These are phyloP conservation scores for Pseudachorutes palmiensis DNA, from an alignment of 1,140 invertebrate species.

Conservation along the genomic window DNA sequence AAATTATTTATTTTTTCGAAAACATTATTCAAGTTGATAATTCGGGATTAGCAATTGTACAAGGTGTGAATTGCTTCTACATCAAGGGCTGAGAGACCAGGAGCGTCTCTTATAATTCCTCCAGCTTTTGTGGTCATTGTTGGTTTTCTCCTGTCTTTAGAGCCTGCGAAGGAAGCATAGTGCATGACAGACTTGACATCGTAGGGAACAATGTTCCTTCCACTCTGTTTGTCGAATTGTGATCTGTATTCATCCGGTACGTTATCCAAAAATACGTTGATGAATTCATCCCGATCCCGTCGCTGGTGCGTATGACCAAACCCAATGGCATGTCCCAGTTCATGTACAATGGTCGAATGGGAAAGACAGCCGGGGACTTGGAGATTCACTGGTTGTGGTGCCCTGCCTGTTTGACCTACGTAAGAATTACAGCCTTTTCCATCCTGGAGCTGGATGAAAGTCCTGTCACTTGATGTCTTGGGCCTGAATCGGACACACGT, in stretches of 20 bases:
- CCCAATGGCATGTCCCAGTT: conserved; percentile 44
- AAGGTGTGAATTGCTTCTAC: background rate
- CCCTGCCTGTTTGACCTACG: no score
- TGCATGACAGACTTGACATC: background rate
- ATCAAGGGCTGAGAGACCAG: background rate
- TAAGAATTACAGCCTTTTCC: no score
- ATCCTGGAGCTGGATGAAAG: no score
- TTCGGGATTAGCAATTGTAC: background rate
- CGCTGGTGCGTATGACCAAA: conserved; percentile 46
- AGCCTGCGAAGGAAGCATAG: background rate
- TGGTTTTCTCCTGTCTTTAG: background rate
- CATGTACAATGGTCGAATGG: conserved; percentile 39
- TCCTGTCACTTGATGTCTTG: no score
- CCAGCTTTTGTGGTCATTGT: background rate
- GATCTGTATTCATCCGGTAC: background rate
- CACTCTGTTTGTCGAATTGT: background rate
- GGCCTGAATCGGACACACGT: no score
- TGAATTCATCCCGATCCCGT: conserved; percentile 44
- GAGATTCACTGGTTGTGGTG: background rate
- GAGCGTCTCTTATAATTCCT: background rate
- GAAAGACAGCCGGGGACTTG: conserved; percentile 14
- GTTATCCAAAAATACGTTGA: conserved; percentile 42
- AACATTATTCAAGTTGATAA: no score
- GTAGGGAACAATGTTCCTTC: background rate
- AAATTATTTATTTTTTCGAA: no score